These are phyloP conservation scores for Drosophila buzzatii DNA, from an alignment of 2,888 invertebrate species.

Conservation along the genomic window DNA sequence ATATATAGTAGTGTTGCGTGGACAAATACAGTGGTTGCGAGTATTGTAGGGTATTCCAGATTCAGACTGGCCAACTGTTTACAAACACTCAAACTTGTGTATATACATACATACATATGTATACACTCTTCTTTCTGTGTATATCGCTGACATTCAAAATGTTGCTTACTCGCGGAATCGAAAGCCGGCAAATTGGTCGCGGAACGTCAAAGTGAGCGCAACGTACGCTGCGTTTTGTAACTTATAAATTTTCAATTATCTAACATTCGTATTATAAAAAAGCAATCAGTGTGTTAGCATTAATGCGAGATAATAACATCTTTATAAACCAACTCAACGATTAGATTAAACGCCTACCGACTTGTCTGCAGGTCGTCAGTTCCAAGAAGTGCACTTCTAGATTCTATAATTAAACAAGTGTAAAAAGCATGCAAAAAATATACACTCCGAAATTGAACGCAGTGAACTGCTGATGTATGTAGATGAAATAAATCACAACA, in stretches of 20 bases:
- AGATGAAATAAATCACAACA: slow-evolving; percentile 7
- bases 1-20: background rate
- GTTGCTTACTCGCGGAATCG: slow-evolving; percentile 20
- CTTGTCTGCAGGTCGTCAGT: slow-evolving; percentile 14
- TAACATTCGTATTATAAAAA: slow-evolving; percentile 42
- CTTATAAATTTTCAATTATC: slow-evolving; percentile 66
- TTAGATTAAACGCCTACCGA: slow-evolving; percentile 48
- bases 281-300: slow-evolving; percentile 53
- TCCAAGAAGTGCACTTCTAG: slow-evolving; percentile 34
- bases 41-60: slow-evolving; percentile 32
- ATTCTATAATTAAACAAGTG: slow-evolving; percentile 20
- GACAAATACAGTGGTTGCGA: background rate
- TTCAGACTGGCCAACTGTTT: slow-evolving; percentile 21
- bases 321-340: slow-evolving; percentile 46
- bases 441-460: slow-evolving; percentile 10
- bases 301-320: slow-evolving; percentile 51
- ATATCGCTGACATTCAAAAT: slow-evolving; percentile 44
- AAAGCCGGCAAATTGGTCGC: slow-evolving; percentile 55
- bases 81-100: slow-evolving; percentile 4
- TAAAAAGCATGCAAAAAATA: slow-evolving; percentile 29
- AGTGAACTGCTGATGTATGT: slow-evolving; percentile 13
- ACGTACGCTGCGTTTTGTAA: slow-evolving; percentile 26
- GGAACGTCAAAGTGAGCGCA: slow-evolving; percentile 38
- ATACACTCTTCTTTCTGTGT: slow-evolving; percentile 3
- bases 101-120: background rate